Conservation (phyloP, 1,140 invertebrate genomes). For the Metaphire vulgaris region DNA sequence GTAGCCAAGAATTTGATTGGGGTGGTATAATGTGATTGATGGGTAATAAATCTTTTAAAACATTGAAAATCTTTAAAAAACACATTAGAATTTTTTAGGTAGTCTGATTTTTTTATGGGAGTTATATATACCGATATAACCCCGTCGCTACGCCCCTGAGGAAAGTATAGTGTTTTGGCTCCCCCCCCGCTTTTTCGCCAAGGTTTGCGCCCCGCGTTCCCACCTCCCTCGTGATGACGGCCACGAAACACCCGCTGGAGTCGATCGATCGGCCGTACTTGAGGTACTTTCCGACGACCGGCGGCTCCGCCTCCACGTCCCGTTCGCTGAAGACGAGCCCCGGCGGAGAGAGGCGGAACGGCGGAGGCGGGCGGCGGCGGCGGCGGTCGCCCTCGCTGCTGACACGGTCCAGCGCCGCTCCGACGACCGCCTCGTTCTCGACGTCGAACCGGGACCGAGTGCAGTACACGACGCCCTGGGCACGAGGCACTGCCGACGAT, state of each 20-base stretch:
- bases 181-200: no score
- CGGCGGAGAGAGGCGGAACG: constrained; percentile 41
- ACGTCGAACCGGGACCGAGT: constrained; percentile 39
- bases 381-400: no score
- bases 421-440: constrained; percentile 44
- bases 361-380: constrained; percentile 33
- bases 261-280: constrained; percentile 36
- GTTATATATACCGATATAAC: no score
- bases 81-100: no score
- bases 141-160: no score
- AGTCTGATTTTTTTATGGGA: no score
- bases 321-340: constrained; percentile 8
- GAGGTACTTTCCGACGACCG: constrained; percentile 34
- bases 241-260: constrained; percentile 46
- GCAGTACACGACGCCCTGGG: constrained; percentile 42
- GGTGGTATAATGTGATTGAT: no score
- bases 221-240: constrained; percentile 44
- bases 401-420: constrained; percentile 37
- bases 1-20: no score
- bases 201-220: no score
- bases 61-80: no score
- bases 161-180: no score
- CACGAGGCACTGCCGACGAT: constrained; percentile 40
- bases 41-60: no score
- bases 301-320: constrained; percentile 25